Evolutionary conservation across 2,888 invertebrate species (phyloP).

Genomic region (Ecliptopera silaceata): DNA sequence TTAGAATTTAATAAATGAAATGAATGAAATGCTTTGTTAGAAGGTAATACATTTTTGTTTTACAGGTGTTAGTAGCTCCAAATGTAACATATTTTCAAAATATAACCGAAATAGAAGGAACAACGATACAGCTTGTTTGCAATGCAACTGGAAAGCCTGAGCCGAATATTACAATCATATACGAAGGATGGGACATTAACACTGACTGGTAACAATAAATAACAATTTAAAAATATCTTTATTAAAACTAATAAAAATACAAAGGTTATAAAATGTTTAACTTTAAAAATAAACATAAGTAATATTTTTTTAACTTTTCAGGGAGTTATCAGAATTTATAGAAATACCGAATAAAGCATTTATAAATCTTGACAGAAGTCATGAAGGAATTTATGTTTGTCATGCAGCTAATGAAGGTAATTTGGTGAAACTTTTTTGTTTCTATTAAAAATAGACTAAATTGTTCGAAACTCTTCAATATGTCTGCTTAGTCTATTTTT

Average conservation of each 20-base stretch:
- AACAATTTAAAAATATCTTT: too few relatives aligned
- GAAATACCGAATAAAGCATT: conserved; percentile 48
- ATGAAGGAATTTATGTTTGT: conserved; percentile 61
- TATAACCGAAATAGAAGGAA: conserved; percentile 54
- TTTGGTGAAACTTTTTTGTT: too few relatives aligned
- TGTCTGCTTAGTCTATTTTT: too few relatives aligned
- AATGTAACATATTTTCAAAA: conserved; percentile 54
- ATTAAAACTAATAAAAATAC: background rate
- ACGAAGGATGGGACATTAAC: conserved; percentile 44
- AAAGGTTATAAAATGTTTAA: too few relatives aligned
- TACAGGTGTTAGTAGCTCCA: conserved; percentile 61
- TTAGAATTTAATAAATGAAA: too few relatives aligned
- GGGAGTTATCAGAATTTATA: conserved; percentile 43
- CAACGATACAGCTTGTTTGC: conserved; percentile 53
- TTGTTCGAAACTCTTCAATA: too few relatives aligned
- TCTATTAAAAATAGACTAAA: too few relatives aligned
- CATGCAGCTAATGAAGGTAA: conserved; percentile 66
- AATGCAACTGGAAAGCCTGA: conserved; percentile 57
- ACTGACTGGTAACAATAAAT: conserved; percentile 46
- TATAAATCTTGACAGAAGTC: conserved; percentile 44
- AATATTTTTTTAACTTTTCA: conserved; percentile 29
- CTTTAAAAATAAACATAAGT: too few relatives aligned
- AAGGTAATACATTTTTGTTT: background rate
- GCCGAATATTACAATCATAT: conserved; percentile 57
- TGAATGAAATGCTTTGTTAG: too few relatives aligned